Conservation (phyloP, 2,888 invertebrate genomes). For the Atethmia centrago region DNA sequence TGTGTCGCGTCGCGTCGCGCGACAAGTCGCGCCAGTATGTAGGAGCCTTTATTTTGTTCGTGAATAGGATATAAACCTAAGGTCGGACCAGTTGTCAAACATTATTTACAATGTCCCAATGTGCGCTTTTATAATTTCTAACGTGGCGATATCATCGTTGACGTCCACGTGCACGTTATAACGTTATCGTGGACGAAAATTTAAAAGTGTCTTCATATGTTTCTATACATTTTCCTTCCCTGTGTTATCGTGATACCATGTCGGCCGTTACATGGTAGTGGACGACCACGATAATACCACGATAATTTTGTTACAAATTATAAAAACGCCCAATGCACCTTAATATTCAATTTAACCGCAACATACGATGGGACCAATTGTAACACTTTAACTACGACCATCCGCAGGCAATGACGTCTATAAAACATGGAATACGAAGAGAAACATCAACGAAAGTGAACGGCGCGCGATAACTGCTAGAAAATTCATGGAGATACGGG, state of each 20-base stretch:
- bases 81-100: neutral
- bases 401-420: neutral
- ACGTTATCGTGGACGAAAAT: neutral
- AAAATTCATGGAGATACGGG: conserved; percentile 30
- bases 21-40: too few relatives aligned
- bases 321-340: neutral
- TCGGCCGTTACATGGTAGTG: neutral
- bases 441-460: conserved; percentile 16
- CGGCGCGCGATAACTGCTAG: conserved; percentile 6
- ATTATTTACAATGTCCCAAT: neutral
- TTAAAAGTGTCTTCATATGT: neutral
- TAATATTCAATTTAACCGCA: neutral
- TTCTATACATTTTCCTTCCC: neutral
- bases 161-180: neutral
- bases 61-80: neutral
- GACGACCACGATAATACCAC: too few relatives aligned
- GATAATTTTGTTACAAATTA: neutral
- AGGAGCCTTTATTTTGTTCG: neutral
- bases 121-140: neutral
- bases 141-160: neutral
- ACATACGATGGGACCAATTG: neutral
- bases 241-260: neutral
- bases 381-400: neutral
- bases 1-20: too few relatives aligned
- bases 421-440: neutral